These are phyloP conservation scores for Columbina picui DNA, from an alignment of 2,113 vertebrate genomes.

Conservation along the genomic window DNA sequence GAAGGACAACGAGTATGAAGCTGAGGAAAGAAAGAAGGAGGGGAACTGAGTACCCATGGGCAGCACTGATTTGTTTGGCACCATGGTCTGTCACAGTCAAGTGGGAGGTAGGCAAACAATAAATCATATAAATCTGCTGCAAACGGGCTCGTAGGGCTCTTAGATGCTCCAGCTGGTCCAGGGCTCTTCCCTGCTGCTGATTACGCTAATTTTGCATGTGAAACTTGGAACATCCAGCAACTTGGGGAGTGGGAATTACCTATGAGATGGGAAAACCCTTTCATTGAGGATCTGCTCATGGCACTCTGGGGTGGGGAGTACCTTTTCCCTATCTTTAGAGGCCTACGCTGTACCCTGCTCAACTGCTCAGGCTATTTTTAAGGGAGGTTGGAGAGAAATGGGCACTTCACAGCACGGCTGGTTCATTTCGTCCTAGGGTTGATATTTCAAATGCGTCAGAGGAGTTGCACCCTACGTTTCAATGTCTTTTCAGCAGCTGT, in stretches of 20 bases:
- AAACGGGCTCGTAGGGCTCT: not conserved
- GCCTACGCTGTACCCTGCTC: not conserved
- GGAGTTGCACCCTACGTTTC: not conserved
- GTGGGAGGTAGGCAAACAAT: not conserved
- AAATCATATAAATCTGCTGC: not conserved
- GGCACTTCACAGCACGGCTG: not conserved
- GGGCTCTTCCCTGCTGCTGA: not conserved
- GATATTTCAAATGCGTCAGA: not conserved
- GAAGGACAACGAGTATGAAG: not conserved
- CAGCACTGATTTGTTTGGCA: not conserved
- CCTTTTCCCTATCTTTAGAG: not conserved
- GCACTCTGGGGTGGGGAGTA: not conserved
- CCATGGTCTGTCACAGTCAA: not conserved
- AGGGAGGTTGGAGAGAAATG: not conserved
- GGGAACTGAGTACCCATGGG: not conserved
- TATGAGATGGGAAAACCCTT: not conserved
- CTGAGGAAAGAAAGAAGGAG: not conserved
- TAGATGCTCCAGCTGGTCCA: not conserved
- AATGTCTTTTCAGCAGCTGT: not conserved
- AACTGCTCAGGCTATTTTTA: not conserved
- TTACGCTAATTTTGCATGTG: accelerated
- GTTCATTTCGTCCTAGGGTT: not conserved
- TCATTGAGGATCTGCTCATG: accelerated
- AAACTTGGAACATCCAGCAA: not conserved
- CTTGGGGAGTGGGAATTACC: not conserved